phyloP scores from a whole-genome alignment of 2,888 invertebrate species.

The Cryptocephalus moraei region DNA sequence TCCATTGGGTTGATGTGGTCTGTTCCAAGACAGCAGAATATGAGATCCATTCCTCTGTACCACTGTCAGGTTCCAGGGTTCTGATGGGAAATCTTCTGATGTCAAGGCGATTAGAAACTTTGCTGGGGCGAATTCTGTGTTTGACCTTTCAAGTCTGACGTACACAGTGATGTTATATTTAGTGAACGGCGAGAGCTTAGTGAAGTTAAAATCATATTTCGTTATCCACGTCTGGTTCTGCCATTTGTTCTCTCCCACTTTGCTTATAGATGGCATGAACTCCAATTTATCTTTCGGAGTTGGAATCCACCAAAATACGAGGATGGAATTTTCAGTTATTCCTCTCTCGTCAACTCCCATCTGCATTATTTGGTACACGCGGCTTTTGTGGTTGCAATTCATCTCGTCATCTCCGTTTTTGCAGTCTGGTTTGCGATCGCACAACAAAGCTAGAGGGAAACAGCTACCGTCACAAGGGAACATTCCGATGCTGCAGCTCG shows the following conservation, averaged over 20 bases:
- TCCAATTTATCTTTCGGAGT: constrained; percentile 41
- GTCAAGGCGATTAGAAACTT: constrained; percentile 55
- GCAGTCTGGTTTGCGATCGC: constrained; percentile 62
- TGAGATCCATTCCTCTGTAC: constrained; percentile 53
- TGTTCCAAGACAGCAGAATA: constrained; percentile 60
- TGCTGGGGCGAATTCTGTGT: constrained; percentile 51
- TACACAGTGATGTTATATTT: constrained; percentile 73
- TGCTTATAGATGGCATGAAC: constrained; percentile 59
- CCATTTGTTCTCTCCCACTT: constrained; percentile 42
- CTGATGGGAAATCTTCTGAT: constrained; percentile 54
- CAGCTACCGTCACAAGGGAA: constrained; percentile 55
- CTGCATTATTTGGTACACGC: constrained; percentile 42
- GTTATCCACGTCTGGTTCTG: constrained; percentile 53
- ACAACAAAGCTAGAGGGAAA: constrained; percentile 48
- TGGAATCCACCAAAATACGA: not conserved
- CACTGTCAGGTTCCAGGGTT: constrained; percentile 56
- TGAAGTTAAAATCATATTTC: constrained; percentile 50
- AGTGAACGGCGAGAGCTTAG: constrained; percentile 55
- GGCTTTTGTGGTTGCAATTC: constrained; percentile 43
- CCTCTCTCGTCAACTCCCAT: constrained; percentile 51
- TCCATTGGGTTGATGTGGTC: constrained; percentile 55
- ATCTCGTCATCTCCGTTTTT: constrained; percentile 65
- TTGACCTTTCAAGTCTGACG: constrained; percentile 49
- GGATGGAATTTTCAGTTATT: not conserved
- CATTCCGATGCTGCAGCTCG: constrained; percentile 41